Conservation (phyloP, 35 echinoderm and acorn worm species). For the Chiridota heheva region DNA sequence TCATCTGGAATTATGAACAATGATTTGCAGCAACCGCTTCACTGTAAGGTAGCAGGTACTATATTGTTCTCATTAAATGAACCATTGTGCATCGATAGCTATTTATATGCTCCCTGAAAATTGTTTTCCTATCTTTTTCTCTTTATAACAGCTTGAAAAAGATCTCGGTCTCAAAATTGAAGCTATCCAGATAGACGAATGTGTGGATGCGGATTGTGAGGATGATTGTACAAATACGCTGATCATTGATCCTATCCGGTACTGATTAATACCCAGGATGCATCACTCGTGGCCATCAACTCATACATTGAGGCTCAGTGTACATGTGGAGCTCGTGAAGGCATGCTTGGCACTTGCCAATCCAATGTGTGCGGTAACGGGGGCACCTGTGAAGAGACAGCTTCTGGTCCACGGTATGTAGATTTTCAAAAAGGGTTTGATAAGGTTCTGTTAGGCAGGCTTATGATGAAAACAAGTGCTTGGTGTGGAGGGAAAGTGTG, state of each 20-base stretch:
- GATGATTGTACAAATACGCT: conserved; percentile 76
- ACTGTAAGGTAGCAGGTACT: not conserved
- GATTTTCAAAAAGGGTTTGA: no score
- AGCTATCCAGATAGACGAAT: conserved; percentile 80
- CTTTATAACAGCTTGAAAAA: conserved; percentile 57
- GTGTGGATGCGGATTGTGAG: conserved; percentile 74
- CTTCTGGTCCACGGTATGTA: conserved; percentile 43
- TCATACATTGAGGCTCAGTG: conserved; percentile 60
- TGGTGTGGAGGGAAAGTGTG: no score
- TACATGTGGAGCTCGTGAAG: conserved; percentile 61
- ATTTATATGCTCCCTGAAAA: not conserved
- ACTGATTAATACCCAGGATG: conserved; percentile 53
- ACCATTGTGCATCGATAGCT: not conserved
- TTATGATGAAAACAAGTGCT: no score
- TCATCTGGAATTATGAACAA: no score
- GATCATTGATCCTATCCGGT: conserved; percentile 62
- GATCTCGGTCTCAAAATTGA: conserved; percentile 62
- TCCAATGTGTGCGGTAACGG: conserved; percentile 73
- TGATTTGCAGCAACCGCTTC: no score
- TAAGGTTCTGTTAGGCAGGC: no score
- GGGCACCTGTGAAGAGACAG: conserved; percentile 66
- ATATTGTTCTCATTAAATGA: not conserved
- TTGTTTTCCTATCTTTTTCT: not conserved
- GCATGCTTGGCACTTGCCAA: conserved; percentile 34
- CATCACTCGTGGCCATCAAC: conserved; percentile 70